Evolutionary conservation across 2,797 vertebrate genomes (phyloP).

Genomic region (Gambusia yucatana): DNA sequence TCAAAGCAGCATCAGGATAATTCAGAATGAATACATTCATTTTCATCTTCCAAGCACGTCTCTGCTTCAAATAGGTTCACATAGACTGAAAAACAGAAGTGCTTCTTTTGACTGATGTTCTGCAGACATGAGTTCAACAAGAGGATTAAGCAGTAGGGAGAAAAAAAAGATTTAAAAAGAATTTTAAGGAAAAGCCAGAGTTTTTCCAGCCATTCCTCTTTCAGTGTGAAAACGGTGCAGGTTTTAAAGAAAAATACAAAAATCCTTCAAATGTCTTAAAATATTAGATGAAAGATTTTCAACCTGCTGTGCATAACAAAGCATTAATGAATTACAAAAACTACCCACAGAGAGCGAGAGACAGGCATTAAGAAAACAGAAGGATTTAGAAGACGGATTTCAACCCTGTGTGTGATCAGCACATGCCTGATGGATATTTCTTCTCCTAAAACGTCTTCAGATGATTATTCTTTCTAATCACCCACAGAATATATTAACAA

Average conservation of each 20-base stretch:
- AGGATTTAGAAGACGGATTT: slow-evolving; percentile 20
- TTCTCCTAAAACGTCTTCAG: slow-evolving; percentile 40
- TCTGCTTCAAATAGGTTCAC: slow-evolving; percentile 21
- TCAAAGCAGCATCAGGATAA: slow-evolving; percentile 45
- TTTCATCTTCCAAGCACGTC: slow-evolving; percentile 41
- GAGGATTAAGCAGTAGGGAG: not conserved
- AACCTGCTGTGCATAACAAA: slow-evolving; percentile 18
- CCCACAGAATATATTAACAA: slow-evolving; percentile 25
- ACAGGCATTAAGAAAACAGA: slow-evolving; percentile 10
- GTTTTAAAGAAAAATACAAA: slow-evolving; percentile 6
- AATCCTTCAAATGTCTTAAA: slow-evolving; percentile 18
- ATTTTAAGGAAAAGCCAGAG: not conserved
- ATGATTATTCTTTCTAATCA: slow-evolving; percentile 53
- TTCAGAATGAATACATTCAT: slow-evolving; percentile 48
- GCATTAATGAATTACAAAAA: not conserved
- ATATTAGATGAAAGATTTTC: slow-evolving; percentile 12
- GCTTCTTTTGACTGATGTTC: slow-evolving; percentile 31
- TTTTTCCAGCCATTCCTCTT: not conserved
- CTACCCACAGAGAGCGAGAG: slow-evolving; percentile 12
- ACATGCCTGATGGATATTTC: slow-evolving; percentile 36
- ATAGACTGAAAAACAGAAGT: slow-evolving; percentile 26
- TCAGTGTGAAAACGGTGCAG: not conserved
- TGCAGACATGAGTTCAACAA: slow-evolving; percentile 17
- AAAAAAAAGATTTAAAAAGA: not conserved
- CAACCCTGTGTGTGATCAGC: slow-evolving; percentile 35